Evolutionary conservation across 2,888 invertebrate species (phyloP), one percentile per base, ranked within the genome.

Genomic region (Acleris cristana): DNA sequence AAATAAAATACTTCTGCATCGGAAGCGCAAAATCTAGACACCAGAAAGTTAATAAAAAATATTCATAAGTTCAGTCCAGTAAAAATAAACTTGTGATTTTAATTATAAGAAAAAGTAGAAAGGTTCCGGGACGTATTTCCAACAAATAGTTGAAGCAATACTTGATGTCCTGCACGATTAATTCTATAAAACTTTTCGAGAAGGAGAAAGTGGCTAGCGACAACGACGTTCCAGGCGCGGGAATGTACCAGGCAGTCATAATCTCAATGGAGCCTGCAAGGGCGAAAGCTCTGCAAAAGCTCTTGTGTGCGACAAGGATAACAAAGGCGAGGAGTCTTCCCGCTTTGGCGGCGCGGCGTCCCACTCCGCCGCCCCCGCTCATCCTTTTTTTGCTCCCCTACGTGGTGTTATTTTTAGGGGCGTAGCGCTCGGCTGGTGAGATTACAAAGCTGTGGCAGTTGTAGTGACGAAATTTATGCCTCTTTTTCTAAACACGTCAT

Each of bases 141-240:
- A 40, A 40, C 3, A 14, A 40, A 40, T 14, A 40, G 4, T 40
- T 0, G 1, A 40, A 14, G 40, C 40, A 40, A 14, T 12, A 14
- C 4, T 14, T 40, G 40, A 1, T 14, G 3, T 40, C 5, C 40
- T 40, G 14, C 40, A 14, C 3, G 21, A 23, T 23, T 8, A 52
- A 70, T 76, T 74, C 74, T 79, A 83, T 83, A 86, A 84, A 85
- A 81, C 81, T 77, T 80, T 80, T 83, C 75, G 80, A 86, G 85
- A 88, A 89, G 86, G 90, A 90, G 92, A 82, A 79, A 92, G 92
- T 92, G 90, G 92, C 91, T 92, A 92, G 92, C 91, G 92, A 92
- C 92, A 92, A 83, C 83, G 88, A 81, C 83, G 88, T 82, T 83
- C 78, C 79, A 77, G 81, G 79, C 92, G 92, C 92, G 92, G 90